A percentile compares a stretch with the other conserved stretches of the same genome.
phyloP scores from a whole-genome alignment of 2,888 invertebrate genomes.

The Drosophila borealis region DNA sequence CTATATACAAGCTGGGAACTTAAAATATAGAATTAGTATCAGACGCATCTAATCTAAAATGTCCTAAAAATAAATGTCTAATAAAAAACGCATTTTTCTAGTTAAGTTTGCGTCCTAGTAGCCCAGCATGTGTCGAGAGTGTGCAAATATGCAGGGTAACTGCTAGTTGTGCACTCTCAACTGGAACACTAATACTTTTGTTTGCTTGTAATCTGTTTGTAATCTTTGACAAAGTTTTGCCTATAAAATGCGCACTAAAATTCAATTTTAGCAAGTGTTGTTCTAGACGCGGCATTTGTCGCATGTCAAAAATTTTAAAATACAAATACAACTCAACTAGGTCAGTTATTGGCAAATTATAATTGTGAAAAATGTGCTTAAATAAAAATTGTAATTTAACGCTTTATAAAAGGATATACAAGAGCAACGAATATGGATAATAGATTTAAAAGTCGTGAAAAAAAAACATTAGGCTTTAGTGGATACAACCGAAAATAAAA shows the following conservation, averaged over 20 bases:
- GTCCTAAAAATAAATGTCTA: too few relatives aligned
- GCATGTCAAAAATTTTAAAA: constrained; percentile 7
- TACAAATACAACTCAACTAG: background rate
- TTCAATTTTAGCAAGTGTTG: constrained; percentile 20
- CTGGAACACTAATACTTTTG: background rate
- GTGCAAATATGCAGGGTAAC: background rate
- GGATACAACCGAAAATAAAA: too few relatives aligned
- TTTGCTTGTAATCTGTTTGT: background rate
- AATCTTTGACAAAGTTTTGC: background rate
- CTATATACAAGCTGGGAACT: too few relatives aligned
- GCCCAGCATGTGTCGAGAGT: too few relatives aligned
- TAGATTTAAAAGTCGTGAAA: too few relatives aligned
- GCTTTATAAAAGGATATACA: too few relatives aligned
- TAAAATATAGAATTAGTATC: too few relatives aligned
- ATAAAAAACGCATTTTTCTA: too few relatives aligned
- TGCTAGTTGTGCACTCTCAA: background rate
- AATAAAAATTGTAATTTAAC: background rate
- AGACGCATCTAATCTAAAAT: too few relatives aligned
- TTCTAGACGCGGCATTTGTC: constrained; percentile 32
- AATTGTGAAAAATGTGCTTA: background rate
- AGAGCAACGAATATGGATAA: background rate
- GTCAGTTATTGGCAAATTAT: constrained; percentile 10
- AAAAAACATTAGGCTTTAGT: too few relatives aligned
- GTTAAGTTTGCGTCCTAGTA: too few relatives aligned
- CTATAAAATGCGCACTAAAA: constrained; percentile 41